phyloP scores from a whole-genome alignment of 1,140 invertebrate genomes.

The Neodiprion pinetum region DNA sequence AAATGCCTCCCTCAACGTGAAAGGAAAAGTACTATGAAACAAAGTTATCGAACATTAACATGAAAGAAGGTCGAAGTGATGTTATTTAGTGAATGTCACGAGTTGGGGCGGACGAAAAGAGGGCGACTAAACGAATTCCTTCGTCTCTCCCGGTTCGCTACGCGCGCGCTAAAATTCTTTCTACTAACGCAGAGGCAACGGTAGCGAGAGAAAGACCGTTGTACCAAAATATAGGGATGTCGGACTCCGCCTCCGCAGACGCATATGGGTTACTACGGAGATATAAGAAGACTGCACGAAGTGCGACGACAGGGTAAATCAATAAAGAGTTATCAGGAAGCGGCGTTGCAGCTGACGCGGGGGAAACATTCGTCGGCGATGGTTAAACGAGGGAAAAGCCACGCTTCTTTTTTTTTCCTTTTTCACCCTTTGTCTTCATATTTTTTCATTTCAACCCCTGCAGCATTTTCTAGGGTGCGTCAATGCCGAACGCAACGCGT shows the following conservation, averaged over 20 bases:
- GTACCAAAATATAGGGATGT: neutral
- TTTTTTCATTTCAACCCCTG: neutral
- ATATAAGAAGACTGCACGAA: neutral
- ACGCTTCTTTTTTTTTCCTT: neutral
- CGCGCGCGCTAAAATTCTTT: too few relatives aligned
- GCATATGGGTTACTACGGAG: neutral
- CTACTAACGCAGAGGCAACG: too few relatives aligned
- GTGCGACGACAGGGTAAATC: neutral
- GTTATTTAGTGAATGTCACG: too few relatives aligned
- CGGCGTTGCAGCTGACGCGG: neutral
- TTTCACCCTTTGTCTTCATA: neutral
- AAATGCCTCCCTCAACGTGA: too few relatives aligned
- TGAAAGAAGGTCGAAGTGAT: too few relatives aligned
- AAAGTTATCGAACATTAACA: too few relatives aligned
- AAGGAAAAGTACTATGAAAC: too few relatives aligned
- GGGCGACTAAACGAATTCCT: too few relatives aligned
- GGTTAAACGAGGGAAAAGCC: neutral
- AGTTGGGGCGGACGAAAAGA: too few relatives aligned
- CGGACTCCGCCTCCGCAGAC: neutral
- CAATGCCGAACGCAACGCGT: neutral
- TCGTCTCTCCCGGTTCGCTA: too few relatives aligned
- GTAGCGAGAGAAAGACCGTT: too few relatives aligned
- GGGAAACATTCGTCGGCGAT: neutral
- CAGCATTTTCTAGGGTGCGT: neutral
- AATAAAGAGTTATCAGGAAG: neutral